A percentile compares a stretch with the other conserved stretches of the same genome.
phyloP scores from a whole-genome alignment of 2,888 invertebrate genomes.

The Folsomia manolachei region DNA sequence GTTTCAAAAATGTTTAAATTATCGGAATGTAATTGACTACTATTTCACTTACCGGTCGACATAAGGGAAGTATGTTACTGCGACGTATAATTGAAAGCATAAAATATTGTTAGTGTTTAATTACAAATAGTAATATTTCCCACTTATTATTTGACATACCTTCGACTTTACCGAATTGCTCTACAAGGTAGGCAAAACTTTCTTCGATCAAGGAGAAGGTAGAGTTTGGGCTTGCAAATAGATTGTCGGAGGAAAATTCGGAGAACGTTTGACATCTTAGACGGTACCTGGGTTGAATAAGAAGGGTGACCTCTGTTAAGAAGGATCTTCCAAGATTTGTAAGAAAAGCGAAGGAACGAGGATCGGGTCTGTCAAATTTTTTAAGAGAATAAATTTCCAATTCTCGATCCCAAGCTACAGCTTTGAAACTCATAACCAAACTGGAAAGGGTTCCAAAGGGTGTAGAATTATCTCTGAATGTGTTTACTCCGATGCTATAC shows the following conservation, averaged over 20 bases:
- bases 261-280: constrained; percentile 20
- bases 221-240: constrained; percentile 2
- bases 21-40: background rate
- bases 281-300: background rate
- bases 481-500: constrained; percentile 3
- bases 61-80: constrained; percentile 5
- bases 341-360: constrained; percentile 7
- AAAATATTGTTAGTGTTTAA: too few species aligned
- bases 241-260: background rate
- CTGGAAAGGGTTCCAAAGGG: constrained; percentile 1
- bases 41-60: constrained; percentile 2
- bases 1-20: background rate
- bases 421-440: constrained; percentile 14
- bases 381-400: background rate
- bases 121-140: too few species aligned
- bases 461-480: background rate
- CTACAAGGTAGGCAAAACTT: background rate
- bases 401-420: background rate
- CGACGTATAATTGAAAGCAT: too few species aligned
- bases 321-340: constrained; percentile 9
- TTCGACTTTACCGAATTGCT: constrained; percentile 7
- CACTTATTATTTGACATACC: too few species aligned
- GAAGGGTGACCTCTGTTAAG: constrained; percentile 5
- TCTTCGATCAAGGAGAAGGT: background rate
- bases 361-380: constrained; percentile 5